Percentiles rank a stretch among this genome's conserved stretches.
phyloP scores from a whole-genome alignment of 1,140 invertebrate species.

The Dreissena polymorpha region DNA sequence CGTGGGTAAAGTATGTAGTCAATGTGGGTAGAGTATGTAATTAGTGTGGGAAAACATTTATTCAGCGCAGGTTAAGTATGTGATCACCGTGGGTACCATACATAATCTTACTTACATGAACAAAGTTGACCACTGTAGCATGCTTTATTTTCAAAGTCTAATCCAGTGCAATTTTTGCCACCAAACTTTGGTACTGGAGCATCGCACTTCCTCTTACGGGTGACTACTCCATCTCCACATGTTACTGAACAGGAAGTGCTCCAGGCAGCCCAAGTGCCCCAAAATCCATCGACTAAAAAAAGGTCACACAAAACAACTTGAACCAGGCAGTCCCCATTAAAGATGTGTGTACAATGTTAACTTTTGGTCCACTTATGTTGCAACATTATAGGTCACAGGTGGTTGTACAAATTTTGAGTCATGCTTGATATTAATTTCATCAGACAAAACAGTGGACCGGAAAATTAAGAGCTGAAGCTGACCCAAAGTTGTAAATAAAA shows the following conservation, averaged over 20 bases:
- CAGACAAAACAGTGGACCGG: too few relatives aligned
- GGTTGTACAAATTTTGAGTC: too few relatives aligned
- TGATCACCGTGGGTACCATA: too few relatives aligned
- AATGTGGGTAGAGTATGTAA: too few relatives aligned
- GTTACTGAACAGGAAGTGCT: constrained; percentile 63
- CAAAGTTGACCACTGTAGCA: constrained; percentile 44
- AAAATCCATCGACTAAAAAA: constrained; percentile 56
- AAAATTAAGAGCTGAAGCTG: too few relatives aligned
- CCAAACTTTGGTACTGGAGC: constrained; percentile 67
- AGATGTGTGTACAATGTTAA: background rate
- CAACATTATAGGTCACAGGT: too few relatives aligned
- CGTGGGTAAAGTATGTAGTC: too few relatives aligned
- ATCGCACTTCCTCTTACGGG: constrained; percentile 65
- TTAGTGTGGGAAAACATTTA: too few relatives aligned
- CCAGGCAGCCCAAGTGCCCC: constrained; percentile 72
- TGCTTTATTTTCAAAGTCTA: constrained; percentile 21
- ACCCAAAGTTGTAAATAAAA: too few relatives aligned
- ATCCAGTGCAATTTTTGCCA: constrained; percentile 66
- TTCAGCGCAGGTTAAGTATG: too few relatives aligned
- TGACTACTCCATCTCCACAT: constrained; percentile 66
- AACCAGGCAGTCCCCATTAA: background rate
- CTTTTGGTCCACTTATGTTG: too few relatives aligned
- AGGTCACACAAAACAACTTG: background rate
- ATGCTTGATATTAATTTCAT: too few relatives aligned
- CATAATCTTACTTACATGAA: background rate